Base-by-base conservation (phyloP, 2,888 invertebrate species). In the Lapara coniferarum region DNA sequence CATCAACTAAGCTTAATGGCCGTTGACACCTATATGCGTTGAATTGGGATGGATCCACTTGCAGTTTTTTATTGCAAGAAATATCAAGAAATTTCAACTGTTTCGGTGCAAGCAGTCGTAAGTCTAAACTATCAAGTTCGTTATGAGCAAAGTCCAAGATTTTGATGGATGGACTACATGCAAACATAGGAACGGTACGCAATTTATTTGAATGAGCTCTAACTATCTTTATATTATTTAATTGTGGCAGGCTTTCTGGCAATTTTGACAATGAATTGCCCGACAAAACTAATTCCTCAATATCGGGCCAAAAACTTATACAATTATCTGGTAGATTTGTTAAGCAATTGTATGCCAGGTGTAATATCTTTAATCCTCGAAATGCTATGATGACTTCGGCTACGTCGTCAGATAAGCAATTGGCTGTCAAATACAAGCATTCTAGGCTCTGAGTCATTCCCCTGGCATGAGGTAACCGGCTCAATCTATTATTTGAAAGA, bases 61-160 rank as follows among this genome's bases (percentile, higher is more conserved):
- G 97, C 10, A 98, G 90, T 79, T 97, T 96, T 59, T 96, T 94
- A 81, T 98, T 98, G 78, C 97, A 97, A 0, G 97, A 97, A 81
- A 98, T 95, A 86, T 98, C 98, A 66, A 98, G 91, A 85, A 97
- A 97, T 84, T 97, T 97, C 51, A 98, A 91, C 83, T 97, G 97
- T 67, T 97, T 96, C 3, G 97, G 97, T 56, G 97, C 96, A 68
- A 98, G 85, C 5, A 95, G 94, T 70, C 96, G 94, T 77, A 98
- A 91, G 88, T 97, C 97, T 70, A 98, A 95, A 75, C 96, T 95
- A 84, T 97, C 97, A 68, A 98, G 87, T 84, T 97, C 97, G 85
- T 98, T 98, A 82, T 98, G 97, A 0, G 98, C 97, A 77, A 98
- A 94, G 87, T 98, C 98, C 71, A 98, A 90, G 19, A 97, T 97